Percentiles rank a stretch among this genome's conserved stretches.
Evolutionary conservation across 2,888 invertebrate genomes (phyloP).

Genomic region (Agrochola litura): DNA sequence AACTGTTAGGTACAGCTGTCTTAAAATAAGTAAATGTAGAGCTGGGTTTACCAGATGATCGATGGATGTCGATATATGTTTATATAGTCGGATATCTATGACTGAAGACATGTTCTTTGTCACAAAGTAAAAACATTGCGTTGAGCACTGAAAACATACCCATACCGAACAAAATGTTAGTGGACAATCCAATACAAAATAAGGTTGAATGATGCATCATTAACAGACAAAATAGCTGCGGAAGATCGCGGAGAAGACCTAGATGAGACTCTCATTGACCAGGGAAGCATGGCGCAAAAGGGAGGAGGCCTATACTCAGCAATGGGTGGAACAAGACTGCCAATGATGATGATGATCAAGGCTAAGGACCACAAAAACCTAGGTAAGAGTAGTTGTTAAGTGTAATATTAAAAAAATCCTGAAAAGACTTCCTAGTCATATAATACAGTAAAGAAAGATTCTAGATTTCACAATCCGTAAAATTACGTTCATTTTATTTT

Average conservation of each 20-base stretch:
- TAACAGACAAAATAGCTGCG: too few species aligned
- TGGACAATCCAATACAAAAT: conserved; percentile 3
- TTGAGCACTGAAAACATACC: background rate
- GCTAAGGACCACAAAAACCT: background rate
- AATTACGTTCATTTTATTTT: conserved; percentile 9
- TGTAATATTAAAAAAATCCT: background rate
- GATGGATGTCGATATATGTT: too few species aligned
- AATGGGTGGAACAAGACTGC: too few species aligned
- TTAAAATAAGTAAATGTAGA: background rate
- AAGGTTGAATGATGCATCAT: background rate
- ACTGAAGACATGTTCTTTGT: background rate
- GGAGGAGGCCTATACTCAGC: too few species aligned
- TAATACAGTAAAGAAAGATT: background rate
- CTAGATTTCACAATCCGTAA: background rate
- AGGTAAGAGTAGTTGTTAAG: background rate
- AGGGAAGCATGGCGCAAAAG: too few species aligned
- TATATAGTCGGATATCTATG: too few species aligned
- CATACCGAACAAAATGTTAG: background rate
- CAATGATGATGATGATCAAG: background rate
- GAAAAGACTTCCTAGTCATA: background rate
- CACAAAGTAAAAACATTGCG: background rate
- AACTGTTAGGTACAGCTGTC: background rate
- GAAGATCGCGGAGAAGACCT: too few species aligned
- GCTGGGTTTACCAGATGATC: background rate
- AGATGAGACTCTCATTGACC: too few species aligned